phyloP scores from a whole-genome alignment of 2,797 vertebrate species.

The Pseudocheirus occidentalis region DNA sequence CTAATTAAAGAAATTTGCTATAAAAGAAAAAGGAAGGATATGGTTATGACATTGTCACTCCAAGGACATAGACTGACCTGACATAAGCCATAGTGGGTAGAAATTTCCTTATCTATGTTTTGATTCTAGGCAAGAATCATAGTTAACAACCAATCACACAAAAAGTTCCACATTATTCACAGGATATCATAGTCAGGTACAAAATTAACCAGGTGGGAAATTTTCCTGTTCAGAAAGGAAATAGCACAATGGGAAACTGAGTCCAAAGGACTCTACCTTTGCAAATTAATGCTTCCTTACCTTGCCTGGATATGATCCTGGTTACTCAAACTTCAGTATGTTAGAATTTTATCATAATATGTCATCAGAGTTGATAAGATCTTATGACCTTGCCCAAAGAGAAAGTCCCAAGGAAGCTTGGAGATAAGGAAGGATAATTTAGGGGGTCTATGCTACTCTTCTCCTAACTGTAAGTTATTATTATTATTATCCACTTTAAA shows the following conservation, averaged over 20 bases:
- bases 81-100: background rate
- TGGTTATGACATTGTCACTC: background rate
- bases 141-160: background rate
- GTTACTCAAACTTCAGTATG: background rate
- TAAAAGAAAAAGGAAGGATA: background rate
- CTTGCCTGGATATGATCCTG: background rate
- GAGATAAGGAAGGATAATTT: background rate
- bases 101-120: background rate
- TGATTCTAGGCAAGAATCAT: background rate
- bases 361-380: background rate
- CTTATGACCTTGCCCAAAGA: background rate
- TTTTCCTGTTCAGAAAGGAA: background rate
- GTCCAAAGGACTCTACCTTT: background rate
- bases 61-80: background rate
- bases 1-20: background rate
- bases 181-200: background rate
- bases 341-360: background rate
- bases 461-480: background rate
- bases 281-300: background rate
- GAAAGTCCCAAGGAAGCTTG: background rate
- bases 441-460: background rate
- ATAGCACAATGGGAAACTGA: background rate
- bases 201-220: background rate
- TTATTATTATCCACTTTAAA: background rate
- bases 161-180: background rate